Evolutionary conservation across 2,113 vertebrate species (phyloP), one percentile per base, ranked within the genome.

Genomic region (Xenopus laevis): DNA sequence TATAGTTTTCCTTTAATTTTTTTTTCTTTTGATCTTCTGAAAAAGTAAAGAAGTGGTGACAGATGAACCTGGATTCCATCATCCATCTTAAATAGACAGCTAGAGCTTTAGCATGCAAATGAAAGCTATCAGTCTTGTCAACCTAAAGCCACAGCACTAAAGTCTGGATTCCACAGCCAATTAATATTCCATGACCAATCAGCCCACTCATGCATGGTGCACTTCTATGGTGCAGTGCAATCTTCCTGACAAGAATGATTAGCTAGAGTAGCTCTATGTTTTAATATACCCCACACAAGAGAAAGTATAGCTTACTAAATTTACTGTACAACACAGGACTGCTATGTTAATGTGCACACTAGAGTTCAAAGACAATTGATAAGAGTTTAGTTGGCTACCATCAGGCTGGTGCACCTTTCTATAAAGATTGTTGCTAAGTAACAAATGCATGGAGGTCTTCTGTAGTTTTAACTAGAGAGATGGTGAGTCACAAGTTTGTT

Each of bases 51-150:
- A 81, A 83, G 77, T 76, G 78, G 79, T 87, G 84, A 92, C 0
- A 0, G 82, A 88, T 91, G 85, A 85, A 88, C 80, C 72, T 76
- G 77, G 76, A 78, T 78, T 78, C 60, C 61, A 78, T 83, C 83
- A 89, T 91, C 83, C 68, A 79, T 91, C 87, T 85, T 85, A 71
- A 86, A 83, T 68, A 81, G 82, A 86, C 81, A 88, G 83, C 81
- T 81, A 79, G 79, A 87, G 76, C 66, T 81, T 86, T 83, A 84
- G 85, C 86, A 92, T 89, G 85, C 83, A 90, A 90, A 91, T 89
- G 86, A 90, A 90, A 89, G 78, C 84, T 81, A 91, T 93, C 86
- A 87, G 85, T 93, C 86, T 90, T 92, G 83, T 89, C 86, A 91
- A 70, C 66, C 66, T 77, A 80, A 85, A 85, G 79, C 79, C 79